Conservation (phyloP, 2,113 vertebrate genomes). For the Neotoma lepida region DNA sequence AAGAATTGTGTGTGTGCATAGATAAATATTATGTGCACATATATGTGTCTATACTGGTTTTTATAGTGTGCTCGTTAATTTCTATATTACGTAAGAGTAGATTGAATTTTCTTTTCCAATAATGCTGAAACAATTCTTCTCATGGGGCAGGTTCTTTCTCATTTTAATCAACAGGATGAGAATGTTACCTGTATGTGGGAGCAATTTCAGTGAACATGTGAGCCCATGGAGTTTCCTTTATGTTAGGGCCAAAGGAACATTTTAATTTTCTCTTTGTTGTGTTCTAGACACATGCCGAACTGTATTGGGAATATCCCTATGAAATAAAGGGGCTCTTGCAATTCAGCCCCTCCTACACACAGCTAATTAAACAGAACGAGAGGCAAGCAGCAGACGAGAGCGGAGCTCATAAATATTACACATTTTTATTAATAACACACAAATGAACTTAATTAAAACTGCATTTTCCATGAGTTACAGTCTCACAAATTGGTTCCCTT, state of each 20-base stretch:
- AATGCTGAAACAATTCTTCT: constrained; percentile 53
- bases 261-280: constrained; percentile 74
- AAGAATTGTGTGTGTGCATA: not conserved
- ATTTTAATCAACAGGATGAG: constrained; percentile 54
- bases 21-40: not conserved
- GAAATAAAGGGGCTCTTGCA: constrained; percentile 69
- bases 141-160: constrained; percentile 57
- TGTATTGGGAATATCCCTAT: constrained; percentile 63
- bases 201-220: constrained; percentile 55
- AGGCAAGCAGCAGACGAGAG: constrained; percentile 62
- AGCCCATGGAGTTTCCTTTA: constrained; percentile 65
- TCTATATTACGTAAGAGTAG: constrained; percentile 6
- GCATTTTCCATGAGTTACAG: constrained; percentile 69
- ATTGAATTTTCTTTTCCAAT: constrained; percentile 33
- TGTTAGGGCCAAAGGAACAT: constrained; percentile 66
- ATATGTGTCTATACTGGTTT: not conserved
- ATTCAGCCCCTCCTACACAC: constrained; percentile 69
- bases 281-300: constrained; percentile 50
- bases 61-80: constrained; percentile 30
- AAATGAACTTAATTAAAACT: constrained; percentile 77
- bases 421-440: constrained; percentile 76
- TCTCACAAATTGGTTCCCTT: constrained; percentile 39
- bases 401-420: constrained; percentile 73
- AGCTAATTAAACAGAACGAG: constrained; percentile 74
- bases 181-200: constrained; percentile 55